Conservation (phyloP, 2,888 invertebrate species). For the Tetrapedia diversipes region DNA sequence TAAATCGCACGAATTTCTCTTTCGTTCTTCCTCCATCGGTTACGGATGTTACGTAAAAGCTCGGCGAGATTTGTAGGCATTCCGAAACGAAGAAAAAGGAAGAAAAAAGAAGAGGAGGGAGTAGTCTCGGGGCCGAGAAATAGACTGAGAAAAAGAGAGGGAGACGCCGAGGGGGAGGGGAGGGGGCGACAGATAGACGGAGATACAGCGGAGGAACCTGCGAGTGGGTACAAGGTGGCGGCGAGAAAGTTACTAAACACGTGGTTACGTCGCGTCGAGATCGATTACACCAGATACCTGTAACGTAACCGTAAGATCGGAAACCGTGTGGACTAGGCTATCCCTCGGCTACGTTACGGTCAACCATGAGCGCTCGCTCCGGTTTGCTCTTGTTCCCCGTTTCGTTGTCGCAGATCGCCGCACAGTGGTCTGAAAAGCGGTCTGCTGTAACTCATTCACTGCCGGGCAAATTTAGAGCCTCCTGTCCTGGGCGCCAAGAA, state of each 20-base stretch:
- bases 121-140: not conserved
- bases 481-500: too few species aligned
- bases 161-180: too few species aligned
- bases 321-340: not conserved
- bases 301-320: slow-evolving; percentile 42
- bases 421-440: too few species aligned
- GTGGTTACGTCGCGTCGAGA: slow-evolving; percentile 55
- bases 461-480: too few species aligned
- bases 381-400: not conserved
- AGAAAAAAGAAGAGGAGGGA: not conserved
- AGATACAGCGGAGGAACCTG: slow-evolving; percentile 15
- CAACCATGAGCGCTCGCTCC: not conserved
- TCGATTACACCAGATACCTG: slow-evolving; percentile 59
- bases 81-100: slow-evolving; percentile 18
- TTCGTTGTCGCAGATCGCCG: not conserved
- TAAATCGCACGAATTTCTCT: slow-evolving; percentile 52
- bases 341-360: not conserved
- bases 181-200: not conserved
- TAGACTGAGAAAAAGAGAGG: not conserved
- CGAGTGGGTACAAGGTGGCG: slow-evolving; percentile 28
- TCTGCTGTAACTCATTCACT: too few species aligned
- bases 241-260: slow-evolving; percentile 67
- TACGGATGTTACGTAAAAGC: slow-evolving; percentile 52
- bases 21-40: slow-evolving; percentile 45
- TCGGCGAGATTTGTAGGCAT: slow-evolving; percentile 13